Evolutionary conservation across 2,888 invertebrate genomes (phyloP).

Genomic region (Branchipolynoe longqiensis): DNA sequence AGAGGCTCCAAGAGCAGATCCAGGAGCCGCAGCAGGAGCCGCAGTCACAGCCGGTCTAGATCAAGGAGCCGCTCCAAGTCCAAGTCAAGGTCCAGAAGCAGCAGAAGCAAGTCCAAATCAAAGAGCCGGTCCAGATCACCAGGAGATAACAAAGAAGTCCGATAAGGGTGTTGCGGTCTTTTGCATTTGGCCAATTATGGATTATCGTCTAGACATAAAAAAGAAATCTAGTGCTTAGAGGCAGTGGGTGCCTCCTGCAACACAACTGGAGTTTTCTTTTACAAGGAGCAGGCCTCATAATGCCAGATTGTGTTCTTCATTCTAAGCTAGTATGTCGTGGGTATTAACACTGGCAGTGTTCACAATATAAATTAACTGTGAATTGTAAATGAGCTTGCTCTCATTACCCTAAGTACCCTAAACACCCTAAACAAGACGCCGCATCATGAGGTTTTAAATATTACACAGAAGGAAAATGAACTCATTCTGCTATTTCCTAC

Average conservation of each 20-base stretch:
- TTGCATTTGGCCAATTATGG: constrained; percentile 14
- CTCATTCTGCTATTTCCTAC: background rate
- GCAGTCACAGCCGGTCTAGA: constrained; percentile 34
- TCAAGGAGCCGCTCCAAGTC: constrained; percentile 58
- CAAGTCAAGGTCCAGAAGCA: constrained; percentile 63
- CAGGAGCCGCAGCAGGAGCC: constrained; percentile 70
- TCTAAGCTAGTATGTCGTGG: constrained; percentile 31
- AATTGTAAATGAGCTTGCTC: constrained; percentile 40
- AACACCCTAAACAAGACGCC: background rate
- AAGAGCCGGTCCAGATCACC: constrained; percentile 54
- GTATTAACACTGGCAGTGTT: constrained; percentile 22
- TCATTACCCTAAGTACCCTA: background rate
- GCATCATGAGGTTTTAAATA: background rate
- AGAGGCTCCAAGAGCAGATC: constrained; percentile 82
- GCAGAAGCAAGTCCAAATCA: constrained; percentile 52
- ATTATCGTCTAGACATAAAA: background rate
- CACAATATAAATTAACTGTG: background rate
- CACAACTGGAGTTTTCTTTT: constrained; percentile 50
- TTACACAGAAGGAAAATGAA: too few relatives aligned
- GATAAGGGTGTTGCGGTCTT: constrained; percentile 37
- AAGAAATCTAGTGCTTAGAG: constrained; percentile 22
- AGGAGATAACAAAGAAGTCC: constrained; percentile 18
- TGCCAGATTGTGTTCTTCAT: constrained; percentile 48
- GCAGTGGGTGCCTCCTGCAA: constrained; percentile 17
- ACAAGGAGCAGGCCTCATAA: constrained; percentile 44